These are phyloP conservation scores for Crepidodera aurea DNA, from an alignment of 2,888 invertebrate genomes.

Conservation along the genomic window DNA sequence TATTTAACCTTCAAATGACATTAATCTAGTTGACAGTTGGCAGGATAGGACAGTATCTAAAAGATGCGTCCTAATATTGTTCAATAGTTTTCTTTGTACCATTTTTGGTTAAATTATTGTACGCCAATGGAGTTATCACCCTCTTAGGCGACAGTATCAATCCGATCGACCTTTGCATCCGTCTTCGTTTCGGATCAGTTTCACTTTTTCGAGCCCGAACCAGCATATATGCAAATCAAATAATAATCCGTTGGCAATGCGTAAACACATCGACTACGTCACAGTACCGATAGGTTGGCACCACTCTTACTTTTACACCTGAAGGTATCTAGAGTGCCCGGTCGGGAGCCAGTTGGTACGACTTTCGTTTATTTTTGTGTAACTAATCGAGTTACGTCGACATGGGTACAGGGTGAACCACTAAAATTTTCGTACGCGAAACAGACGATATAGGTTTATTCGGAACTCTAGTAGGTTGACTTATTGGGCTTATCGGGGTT, in stretches of 20 bases:
- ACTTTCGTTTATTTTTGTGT: conserved; percentile 36
- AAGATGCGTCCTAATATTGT: too few species aligned
- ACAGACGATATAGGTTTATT: too few species aligned
- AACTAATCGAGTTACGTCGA: conserved; percentile 27
- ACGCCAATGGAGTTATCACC: conserved; percentile 10
- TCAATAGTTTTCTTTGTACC: too few species aligned
- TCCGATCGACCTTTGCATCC: conserved; percentile 17
- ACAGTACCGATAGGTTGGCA: conserved; percentile 24
- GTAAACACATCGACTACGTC: conserved; percentile 31
- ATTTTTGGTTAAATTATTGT: too few species aligned
- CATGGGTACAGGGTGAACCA: conserved; percentile 21
- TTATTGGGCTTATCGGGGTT: too few species aligned
- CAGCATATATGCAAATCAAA: conserved; percentile 35
- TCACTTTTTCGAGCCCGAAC: conserved; percentile 44
- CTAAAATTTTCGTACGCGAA: too few species aligned
- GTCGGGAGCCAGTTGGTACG: conserved; percentile 29
- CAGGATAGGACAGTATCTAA: too few species aligned
- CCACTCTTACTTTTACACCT: conserved; percentile 40
- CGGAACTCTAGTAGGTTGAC: too few species aligned
- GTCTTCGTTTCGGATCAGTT: conserved; percentile 29
- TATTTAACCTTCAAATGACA: too few species aligned
- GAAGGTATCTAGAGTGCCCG: conserved; percentile 29
- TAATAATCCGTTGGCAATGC: conserved; percentile 14
- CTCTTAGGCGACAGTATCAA: not conserved
- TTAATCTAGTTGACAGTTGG: too few species aligned